These are phyloP conservation scores for Ornithoptera priamus DNA, from an alignment of 2,888 invertebrate genomes.

Conservation along the genomic window DNA sequence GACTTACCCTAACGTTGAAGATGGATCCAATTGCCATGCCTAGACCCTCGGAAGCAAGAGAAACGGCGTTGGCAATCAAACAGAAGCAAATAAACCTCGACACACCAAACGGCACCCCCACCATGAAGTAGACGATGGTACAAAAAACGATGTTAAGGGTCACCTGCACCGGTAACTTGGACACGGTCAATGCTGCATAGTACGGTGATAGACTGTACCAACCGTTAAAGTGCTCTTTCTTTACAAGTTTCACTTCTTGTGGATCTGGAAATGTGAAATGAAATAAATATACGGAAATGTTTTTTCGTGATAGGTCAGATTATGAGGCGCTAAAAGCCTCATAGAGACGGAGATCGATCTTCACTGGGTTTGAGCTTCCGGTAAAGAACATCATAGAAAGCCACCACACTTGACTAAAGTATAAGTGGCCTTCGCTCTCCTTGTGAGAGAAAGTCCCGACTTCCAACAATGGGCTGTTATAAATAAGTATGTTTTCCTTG, in stretches of 20 bases:
- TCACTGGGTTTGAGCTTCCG: too few relatives aligned
- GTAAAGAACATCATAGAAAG: too few relatives aligned
- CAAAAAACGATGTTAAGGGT: constrained; percentile 81
- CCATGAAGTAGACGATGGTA: constrained; percentile 82
- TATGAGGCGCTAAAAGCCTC: too few relatives aligned
- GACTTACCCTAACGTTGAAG: constrained; percentile 82
- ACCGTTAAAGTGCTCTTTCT: constrained; percentile 85
- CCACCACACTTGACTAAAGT: too few relatives aligned
- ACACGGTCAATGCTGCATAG: constrained; percentile 82
- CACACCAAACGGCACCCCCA: constrained; percentile 84
- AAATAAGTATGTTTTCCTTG: too few relatives aligned
- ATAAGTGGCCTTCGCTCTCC: too few relatives aligned
- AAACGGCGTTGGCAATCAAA: constrained; percentile 83
- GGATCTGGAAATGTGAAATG: constrained; percentile 77
- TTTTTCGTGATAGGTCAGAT: too few relatives aligned
- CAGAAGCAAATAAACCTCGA: constrained; percentile 84
- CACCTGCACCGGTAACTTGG: constrained; percentile 82
- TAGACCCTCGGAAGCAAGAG: constrained; percentile 88
- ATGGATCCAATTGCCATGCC: constrained; percentile 88
- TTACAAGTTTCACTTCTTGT: constrained; percentile 83
- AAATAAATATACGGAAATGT: background rate
- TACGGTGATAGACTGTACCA: constrained; percentile 84
- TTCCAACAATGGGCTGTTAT: too few relatives aligned
- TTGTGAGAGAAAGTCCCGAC: too few relatives aligned
- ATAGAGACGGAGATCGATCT: too few relatives aligned